Conservation (phyloP, 1,140 invertebrate genomes). For the Camponotus floridanus region DNA sequence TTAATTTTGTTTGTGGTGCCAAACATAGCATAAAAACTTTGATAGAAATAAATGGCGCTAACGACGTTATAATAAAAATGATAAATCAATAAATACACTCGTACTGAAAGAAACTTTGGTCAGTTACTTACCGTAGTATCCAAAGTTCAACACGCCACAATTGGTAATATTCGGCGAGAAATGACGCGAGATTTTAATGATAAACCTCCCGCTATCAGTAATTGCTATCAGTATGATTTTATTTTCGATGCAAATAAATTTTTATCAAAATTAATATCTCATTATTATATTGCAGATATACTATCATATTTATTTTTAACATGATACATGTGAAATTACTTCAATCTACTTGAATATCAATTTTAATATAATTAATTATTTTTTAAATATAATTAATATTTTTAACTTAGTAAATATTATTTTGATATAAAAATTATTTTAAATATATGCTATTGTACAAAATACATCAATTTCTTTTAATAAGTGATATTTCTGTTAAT, state of each 20-base stretch:
- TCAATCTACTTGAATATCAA: background rate
- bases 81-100: background rate
- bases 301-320: background rate
- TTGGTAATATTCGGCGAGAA: background rate
- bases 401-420: background rate
- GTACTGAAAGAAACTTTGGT: conserved; percentile 33
- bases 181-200: conserved; percentile 12
- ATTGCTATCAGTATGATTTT: background rate
- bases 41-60: background rate
- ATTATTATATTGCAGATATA: background rate
- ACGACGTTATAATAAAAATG: background rate
- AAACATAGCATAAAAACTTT: too few relatives aligned
- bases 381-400: background rate
- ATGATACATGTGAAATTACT: background rate
- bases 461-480: background rate
- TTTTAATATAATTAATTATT: too few relatives aligned
- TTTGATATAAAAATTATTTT: conserved; percentile 23
- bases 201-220: background rate
- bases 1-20: too few relatives aligned
- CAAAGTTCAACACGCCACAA: conserved; percentile 75
- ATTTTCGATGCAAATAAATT: background rate
- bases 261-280: background rate
- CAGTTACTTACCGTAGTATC: conserved; percentile 51
- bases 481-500: background rate
- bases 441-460: background rate